Percentiles rank a stretch among this genome's conserved stretches.
Conservation (phyloP, 2,797 vertebrate genomes). For the Synanceia verrucosa region DNA sequence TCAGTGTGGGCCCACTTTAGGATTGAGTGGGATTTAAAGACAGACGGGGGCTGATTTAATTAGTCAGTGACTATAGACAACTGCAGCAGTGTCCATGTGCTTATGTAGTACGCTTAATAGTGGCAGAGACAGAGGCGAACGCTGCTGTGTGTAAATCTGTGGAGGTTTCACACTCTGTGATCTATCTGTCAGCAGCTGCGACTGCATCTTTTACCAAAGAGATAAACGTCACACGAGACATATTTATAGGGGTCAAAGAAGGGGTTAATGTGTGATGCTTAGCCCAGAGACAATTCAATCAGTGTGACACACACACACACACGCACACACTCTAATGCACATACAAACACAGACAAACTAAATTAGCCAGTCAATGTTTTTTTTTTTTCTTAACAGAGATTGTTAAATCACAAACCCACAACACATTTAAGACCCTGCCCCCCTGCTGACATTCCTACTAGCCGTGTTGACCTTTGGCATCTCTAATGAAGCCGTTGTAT, state of each 20-base stretch:
- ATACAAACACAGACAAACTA: constrained; percentile 52
- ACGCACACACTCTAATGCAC: background rate
- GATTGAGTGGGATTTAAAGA: constrained; percentile 52
- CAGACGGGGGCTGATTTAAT: constrained; percentile 42
- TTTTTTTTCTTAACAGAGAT: constrained; percentile 39
- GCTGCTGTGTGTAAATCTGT: constrained; percentile 52
- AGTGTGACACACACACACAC: constrained; percentile 17
- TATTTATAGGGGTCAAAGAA: constrained; percentile 79
- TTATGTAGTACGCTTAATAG: constrained; percentile 20
- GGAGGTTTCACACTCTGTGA: constrained; percentile 46
- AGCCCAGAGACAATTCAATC: constrained; percentile 53
- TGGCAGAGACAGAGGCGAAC: constrained; percentile 7
- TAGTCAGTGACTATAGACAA: constrained; percentile 2
- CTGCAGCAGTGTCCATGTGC: constrained; percentile 3
- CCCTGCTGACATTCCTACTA: constrained; percentile 56
- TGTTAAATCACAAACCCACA: constrained; percentile 65
- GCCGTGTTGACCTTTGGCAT: constrained; percentile 77
- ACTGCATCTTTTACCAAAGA: constrained; percentile 67
- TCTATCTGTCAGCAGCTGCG: constrained; percentile 54
- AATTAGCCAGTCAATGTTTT: constrained; percentile 49
- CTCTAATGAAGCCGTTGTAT: constrained; percentile 80
- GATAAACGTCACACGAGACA: constrained; percentile 76
- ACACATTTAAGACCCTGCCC: constrained; percentile 58
- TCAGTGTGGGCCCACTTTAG: constrained; percentile 18
- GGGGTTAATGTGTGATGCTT: constrained; percentile 77